These are phyloP conservation scores for Orchestia grillus DNA, from an alignment of 1,140 invertebrate genomes.

Conservation along the genomic window DNA sequence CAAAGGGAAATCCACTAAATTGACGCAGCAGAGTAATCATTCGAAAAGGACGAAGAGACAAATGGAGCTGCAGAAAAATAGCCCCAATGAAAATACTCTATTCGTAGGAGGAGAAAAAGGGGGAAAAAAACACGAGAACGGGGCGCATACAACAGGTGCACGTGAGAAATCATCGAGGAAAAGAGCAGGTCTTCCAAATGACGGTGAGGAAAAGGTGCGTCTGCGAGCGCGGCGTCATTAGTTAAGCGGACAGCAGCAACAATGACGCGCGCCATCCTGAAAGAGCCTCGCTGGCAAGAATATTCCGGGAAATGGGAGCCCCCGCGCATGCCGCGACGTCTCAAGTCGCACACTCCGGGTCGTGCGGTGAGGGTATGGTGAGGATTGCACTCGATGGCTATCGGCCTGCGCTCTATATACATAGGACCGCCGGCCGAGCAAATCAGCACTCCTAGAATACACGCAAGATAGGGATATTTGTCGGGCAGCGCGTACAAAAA, in stretches of 20 bases:
- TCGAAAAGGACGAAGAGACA: background rate
- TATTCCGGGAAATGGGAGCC: constrained; percentile 23
- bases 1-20: background rate
- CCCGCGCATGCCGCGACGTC: background rate
- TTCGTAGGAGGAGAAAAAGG: background rate
- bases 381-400: background rate
- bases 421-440: background rate
- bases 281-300: background rate
- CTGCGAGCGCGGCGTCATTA: constrained; percentile 35
- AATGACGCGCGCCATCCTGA: constrained; percentile 49
- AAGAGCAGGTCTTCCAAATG: constrained; percentile 27
- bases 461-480: background rate
- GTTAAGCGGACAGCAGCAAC: constrained; percentile 49
- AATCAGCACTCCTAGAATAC: constrained; percentile 7
- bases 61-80: constrained; percentile 10
- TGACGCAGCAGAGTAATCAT: background rate
- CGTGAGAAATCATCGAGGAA: constrained; percentile 49
- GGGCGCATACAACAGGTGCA: constrained; percentile 26
- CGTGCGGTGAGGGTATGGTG: background rate
- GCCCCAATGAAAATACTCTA: background rate
- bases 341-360: background rate
- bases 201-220: constrained; percentile 22
- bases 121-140: background rate
- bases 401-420: background rate
- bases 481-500: background rate